Evolutionary conservation across 1,140 invertebrate species (phyloP).

Genomic region (Amyelois transitella): DNA sequence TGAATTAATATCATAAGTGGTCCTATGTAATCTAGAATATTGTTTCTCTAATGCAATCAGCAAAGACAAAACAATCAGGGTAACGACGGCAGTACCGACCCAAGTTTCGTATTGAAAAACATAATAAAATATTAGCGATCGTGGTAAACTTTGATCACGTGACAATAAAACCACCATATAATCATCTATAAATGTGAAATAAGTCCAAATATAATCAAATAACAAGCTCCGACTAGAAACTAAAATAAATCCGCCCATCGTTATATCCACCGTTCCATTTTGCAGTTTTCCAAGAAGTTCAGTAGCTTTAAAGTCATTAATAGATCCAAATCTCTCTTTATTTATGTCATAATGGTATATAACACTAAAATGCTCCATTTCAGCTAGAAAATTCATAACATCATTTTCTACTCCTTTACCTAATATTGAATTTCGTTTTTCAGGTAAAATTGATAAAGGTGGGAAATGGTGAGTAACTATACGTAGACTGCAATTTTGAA

Average conservation of each 20-base stretch:
- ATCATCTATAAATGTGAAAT: neutral
- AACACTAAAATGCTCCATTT: neutral
- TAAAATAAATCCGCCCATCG: neutral
- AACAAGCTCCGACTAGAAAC: neutral
- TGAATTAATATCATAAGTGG: neutral
- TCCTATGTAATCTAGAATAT: too few relatives aligned
- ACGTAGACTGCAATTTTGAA: neutral
- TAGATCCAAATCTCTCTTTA: neutral
- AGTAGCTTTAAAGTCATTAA: neutral
- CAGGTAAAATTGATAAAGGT: neutral
- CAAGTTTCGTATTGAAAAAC: neutral
- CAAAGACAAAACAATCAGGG: neutral
- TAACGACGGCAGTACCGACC: neutral
- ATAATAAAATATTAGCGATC: neutral
- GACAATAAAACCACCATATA: neutral
- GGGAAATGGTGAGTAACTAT: neutral
- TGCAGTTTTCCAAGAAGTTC: neutral
- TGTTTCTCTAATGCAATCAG: neutral
- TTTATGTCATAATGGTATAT: neutral
- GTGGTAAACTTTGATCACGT: neutral
- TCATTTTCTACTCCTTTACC: neutral
- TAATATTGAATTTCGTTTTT: neutral
- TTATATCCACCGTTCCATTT: neutral
- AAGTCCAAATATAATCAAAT: slow-evolving; percentile 5
- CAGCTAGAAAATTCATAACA: neutral